Conservation (phyloP, 92 coral and sea anemone genomes). For the Parazoanthus darwini region DNA sequence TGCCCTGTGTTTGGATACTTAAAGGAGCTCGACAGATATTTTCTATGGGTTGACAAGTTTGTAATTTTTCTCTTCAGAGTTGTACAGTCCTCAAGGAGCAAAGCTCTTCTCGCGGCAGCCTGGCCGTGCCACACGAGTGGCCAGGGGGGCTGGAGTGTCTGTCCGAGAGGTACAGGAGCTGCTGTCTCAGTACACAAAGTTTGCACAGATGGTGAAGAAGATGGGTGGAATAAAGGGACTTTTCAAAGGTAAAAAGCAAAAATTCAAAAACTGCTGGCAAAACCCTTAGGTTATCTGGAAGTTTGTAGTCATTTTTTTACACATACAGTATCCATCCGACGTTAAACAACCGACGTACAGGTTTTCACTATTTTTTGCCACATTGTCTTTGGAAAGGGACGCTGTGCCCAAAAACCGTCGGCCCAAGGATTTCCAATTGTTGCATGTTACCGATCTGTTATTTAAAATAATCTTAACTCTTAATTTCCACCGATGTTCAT, state of each 20-base stretch:
- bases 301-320: background rate
- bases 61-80: slow-evolving; percentile 49
- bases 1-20: background rate
- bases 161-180: slow-evolving; percentile 96
- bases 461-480: no score
- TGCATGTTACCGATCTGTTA: no score
- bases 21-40: background rate
- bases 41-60: background rate
- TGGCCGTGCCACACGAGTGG: slow-evolving; percentile 93
- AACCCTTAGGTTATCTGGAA: background rate
- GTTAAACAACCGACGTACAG: no score
- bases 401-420: no score
- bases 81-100: slow-evolving; percentile 96
- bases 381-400: no score
- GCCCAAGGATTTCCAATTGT: no score
- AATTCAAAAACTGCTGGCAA: background rate
- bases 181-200: slow-evolving; percentile 93
- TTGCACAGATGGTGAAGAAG: slow-evolving; percentile 98
- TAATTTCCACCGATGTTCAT: no score
- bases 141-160: slow-evolving; percentile 96
- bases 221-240: slow-evolving; percentile 99
- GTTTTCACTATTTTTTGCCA: no score
- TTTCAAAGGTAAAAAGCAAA: slow-evolving; percentile 74
- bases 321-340: background rate
- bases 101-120: slow-evolving; percentile 98